Base-by-base conservation (phyloP, 1,140 invertebrate species). In the Philaenus spumarius region DNA sequence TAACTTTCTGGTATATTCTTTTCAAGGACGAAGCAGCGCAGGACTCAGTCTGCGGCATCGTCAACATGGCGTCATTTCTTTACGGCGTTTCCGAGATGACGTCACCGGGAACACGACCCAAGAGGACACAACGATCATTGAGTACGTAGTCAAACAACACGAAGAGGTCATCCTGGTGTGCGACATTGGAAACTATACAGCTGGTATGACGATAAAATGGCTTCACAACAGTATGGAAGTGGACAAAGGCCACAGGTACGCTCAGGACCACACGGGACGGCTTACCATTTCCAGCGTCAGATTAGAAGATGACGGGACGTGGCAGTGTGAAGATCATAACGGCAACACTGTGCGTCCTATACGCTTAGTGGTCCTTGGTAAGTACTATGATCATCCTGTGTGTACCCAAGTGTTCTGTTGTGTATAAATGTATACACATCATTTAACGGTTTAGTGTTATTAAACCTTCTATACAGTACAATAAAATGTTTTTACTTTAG, bases 251-350 rank as follows among this genome's bases (percentile, higher is more conserved):
- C 75, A 77, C 52, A 68, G 77, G 43, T 77, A 77, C 55, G 73
- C 72, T n/a, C 70, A 74, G n/a, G 75, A 78, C 58, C 72, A 73
- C 3, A 73, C 77, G 43, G 82, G 80, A 0, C 80, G 79, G 59
- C 71, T 85, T 61, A 78, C 80, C 58, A 84, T 85, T 61, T 80
- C 80, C 60, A 85, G 82, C 67, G 81, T 83, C 9, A 75, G 82
- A 64, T 72, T 84, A 17, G 82, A 84, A 64, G 83, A 85, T 62
- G 81, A 84, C 60, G 83, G 83, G 50, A 77, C 78, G 62, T 85
- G 83, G 83, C 78, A 77, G 58, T 85, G 83, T 65, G 80, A 79
- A 58, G 74, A 83, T 7, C 81, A 82, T 67, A 78, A 77, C 24
- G 72, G 76, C 34, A 77, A 77, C 22, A 80, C 82, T 52, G 80